A percentile compares a stretch with the other conserved stretches of the same genome.
phyloP scores from a whole-genome alignment of 1,140 invertebrate genomes.

The Lucilia cuprina region DNA sequence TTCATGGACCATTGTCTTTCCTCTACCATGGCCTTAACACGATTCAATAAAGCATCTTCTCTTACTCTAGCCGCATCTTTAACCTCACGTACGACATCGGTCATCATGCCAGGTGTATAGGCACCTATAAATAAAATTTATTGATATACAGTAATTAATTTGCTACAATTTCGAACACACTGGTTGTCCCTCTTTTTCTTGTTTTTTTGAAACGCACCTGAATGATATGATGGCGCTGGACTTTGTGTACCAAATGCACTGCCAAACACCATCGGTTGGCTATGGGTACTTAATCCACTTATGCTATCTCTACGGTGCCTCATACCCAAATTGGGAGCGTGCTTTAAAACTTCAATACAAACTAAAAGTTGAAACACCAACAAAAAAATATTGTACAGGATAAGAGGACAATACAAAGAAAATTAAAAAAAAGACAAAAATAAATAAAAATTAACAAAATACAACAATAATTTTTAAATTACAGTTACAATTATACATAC shows the following conservation, averaged over 20 bases:
- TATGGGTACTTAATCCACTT: conserved; percentile 62
- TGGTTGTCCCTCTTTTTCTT: neutral
- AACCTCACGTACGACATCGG: conserved; percentile 77
- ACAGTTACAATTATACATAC: conserved; percentile 38
- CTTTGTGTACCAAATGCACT: conserved; percentile 60
- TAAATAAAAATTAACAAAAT: conserved; percentile 43
- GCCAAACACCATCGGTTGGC: conserved; percentile 60
- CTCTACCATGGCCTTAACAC: conserved; percentile 69
- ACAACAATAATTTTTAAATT: conserved; percentile 28
- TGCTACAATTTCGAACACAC: neutral
- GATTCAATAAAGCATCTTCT: conserved; percentile 72
- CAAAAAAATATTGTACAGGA: conserved; percentile 42
- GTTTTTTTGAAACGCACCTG: conserved; percentile 50
- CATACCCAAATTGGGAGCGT: conserved; percentile 60
- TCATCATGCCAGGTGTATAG: conserved; percentile 77
- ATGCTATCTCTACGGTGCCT: conserved; percentile 64
- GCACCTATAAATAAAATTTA: conserved; percentile 54
- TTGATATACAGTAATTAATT: conserved; percentile 14
- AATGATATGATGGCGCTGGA: conserved; percentile 62
- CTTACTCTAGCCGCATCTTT: conserved; percentile 74
- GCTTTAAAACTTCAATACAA: conserved; percentile 63
- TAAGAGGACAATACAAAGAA: conserved; percentile 42
- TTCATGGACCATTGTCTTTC: conserved; percentile 64
- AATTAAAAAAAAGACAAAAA: conserved; percentile 41
- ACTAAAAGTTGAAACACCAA: conserved; percentile 50